Percentiles rank a stretch among this genome's conserved stretches.
phyloP scores from a whole-genome alignment of 2,888 invertebrate species.

The Sarcophaga carnaria region DNA sequence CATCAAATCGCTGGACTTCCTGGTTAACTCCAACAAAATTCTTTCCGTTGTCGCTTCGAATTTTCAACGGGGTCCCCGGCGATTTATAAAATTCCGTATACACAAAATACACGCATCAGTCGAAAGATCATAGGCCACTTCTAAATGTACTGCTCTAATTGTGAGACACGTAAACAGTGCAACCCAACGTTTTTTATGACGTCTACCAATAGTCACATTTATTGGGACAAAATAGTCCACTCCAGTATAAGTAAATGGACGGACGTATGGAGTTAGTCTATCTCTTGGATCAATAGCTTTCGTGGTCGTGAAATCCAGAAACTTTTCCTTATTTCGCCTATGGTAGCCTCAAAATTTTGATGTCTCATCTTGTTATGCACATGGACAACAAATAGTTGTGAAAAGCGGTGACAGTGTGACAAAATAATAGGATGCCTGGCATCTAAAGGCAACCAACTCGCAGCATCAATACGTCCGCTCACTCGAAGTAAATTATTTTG shows the following conservation, averaged over 20 bases:
- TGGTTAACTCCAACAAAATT: constrained; percentile 13
- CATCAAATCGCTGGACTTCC: background rate
- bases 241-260: constrained; percentile 69
- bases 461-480: constrained; percentile 42
- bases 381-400: background rate
- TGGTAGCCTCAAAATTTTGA: constrained; percentile 44
- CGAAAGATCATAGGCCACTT: constrained; percentile 16
- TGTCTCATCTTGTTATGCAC: constrained; percentile 37
- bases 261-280: constrained; percentile 64
- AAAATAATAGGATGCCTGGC: constrained; percentile 16
- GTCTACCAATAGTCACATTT: constrained; percentile 67
- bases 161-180: constrained; percentile 25
- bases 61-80: constrained; percentile 18
- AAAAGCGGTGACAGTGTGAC: background rate
- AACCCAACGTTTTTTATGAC: constrained; percentile 67
- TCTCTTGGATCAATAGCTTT: constrained; percentile 54
- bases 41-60: constrained; percentile 26
- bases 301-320: constrained; percentile 44
- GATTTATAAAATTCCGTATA: constrained; percentile 24
- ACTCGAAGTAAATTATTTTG: constrained; percentile 21
- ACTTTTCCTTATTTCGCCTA: constrained; percentile 54
- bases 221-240: constrained; percentile 69
- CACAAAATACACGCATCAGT: constrained; percentile 28
- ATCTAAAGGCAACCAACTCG: constrained; percentile 14
- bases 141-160: constrained; percentile 11